A percentile compares a stretch with the other conserved stretches of the same genome.
Evolutionary conservation across 2,113 vertebrate genomes (phyloP).

Genomic region (Polypterus senegalus): DNA sequence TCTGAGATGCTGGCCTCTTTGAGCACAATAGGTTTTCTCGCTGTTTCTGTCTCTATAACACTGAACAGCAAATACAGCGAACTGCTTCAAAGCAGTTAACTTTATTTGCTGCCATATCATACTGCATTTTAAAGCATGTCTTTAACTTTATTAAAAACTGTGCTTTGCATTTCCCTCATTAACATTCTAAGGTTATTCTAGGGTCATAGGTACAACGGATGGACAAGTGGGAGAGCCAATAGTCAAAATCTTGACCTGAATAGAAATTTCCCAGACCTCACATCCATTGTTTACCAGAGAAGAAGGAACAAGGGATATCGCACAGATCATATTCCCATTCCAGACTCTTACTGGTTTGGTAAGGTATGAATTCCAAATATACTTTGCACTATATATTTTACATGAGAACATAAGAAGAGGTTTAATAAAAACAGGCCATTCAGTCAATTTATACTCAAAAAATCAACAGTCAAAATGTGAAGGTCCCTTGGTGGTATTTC

Average conservation of each 20-base stretch:
- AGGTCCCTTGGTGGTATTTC: too few relatives aligned
- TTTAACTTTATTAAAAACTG: not conserved
- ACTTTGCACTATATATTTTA: too few relatives aligned
- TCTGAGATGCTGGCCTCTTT: conserved; percentile 1
- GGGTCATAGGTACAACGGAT: conserved; percentile 82
- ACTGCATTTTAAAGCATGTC: not conserved
- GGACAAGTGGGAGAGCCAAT: conserved; percentile 76
- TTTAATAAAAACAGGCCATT: too few relatives aligned
- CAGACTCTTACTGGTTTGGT: conserved; percentile 82
- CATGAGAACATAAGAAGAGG: too few relatives aligned
- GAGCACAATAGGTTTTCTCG: conserved; percentile 5
- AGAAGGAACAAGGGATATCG: conserved; percentile 52
- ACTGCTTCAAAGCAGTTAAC: not conserved
- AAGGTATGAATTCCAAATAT: conserved; percentile 57
- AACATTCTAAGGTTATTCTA: conserved; percentile 35
- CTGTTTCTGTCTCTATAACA: conserved; percentile 1
- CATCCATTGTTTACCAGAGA: conserved; percentile 68
- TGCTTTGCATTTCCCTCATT: conserved; percentile 6
- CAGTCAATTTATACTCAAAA: too few relatives aligned
- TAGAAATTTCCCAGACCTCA: conserved; percentile 93
- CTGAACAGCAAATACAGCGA: not conserved
- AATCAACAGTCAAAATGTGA: too few relatives aligned
- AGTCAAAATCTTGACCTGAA: conserved; percentile 88
- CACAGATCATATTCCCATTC: conserved; percentile 77
- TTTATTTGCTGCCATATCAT: not conserved